phyloP scores from a whole-genome alignment of 2,797 vertebrate genomes.

The Melanotaenia maccullochi region DNA sequence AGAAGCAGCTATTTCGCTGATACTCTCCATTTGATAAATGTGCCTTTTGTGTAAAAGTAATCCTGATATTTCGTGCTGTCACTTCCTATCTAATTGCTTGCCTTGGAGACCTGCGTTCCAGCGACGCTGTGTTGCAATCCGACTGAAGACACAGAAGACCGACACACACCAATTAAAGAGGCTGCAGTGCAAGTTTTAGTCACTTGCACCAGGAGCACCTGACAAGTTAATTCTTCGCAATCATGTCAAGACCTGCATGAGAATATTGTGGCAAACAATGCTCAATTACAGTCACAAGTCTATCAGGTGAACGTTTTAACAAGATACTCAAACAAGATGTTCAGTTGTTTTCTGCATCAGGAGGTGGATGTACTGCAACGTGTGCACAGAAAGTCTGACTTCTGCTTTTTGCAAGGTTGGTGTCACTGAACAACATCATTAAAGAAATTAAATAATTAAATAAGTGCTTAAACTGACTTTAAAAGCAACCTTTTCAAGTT shows the following conservation, averaged over 20 bases:
- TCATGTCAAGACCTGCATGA: slow-evolving; percentile 80
- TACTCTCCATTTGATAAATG: slow-evolving; percentile 92
- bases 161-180: slow-evolving; percentile 88
- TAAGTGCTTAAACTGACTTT: background rate
- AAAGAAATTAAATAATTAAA: background rate
- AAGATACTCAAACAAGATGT: slow-evolving; percentile 33
- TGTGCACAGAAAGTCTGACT: slow-evolving; percentile 22
- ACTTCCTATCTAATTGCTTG: slow-evolving; percentile 94
- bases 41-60: slow-evolving; percentile 91
- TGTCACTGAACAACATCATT: background rate
- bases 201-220: slow-evolving; percentile 85
- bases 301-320: slow-evolving; percentile 27
- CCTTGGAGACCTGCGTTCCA: slow-evolving; percentile 89
- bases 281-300: slow-evolving; percentile 47
- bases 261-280: slow-evolving; percentile 65
- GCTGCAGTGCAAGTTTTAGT: slow-evolving; percentile 86
- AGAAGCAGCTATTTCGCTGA: slow-evolving; percentile 84
- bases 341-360: slow-evolving; percentile 27
- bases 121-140: slow-evolving; percentile 85
- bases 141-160: slow-evolving; percentile 85
- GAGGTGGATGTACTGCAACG: background rate
- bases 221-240: slow-evolving; percentile 94
- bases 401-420: background rate
- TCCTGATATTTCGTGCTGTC: slow-evolving; percentile 96
- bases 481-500: background rate